Conservation (phyloP, 2,888 invertebrate species). For the Dicycla oo region DNA sequence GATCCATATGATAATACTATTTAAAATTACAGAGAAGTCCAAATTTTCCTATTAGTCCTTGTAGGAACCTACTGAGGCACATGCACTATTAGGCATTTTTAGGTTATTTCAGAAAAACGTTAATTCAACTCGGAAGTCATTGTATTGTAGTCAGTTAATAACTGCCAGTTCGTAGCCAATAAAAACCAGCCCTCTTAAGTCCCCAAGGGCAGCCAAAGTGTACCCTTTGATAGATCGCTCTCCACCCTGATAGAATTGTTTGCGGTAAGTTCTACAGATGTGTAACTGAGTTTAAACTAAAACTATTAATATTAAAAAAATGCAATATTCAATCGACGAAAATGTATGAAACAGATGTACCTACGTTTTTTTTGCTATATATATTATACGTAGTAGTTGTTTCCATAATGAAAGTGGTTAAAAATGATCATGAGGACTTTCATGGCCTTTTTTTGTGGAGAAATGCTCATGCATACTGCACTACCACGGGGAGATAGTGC, state of each 20-base stretch:
- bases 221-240: neutral
- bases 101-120: neutral
- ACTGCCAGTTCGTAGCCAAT: neutral
- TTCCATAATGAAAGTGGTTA: too few species aligned
- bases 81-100: neutral
- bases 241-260: neutral
- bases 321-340: too few species aligned
- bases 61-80: neutral
- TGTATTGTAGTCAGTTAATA: neutral
- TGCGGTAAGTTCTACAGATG: neutral
- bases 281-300: neutral
- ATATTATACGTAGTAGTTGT: too few species aligned
- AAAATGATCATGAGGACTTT: too few species aligned
- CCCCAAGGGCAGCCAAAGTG: neutral
- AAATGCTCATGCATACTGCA: too few species aligned
- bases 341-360: too few species aligned
- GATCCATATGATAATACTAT: too few species aligned
- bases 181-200: neutral
- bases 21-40: neutral
- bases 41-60: neutral
- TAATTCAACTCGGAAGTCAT: neutral
- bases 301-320: slow-evolving; percentile 6
- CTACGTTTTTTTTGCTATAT: too few species aligned
- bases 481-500: too few species aligned
- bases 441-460: too few species aligned